Evolutionary conservation across 2,888 invertebrate genomes (phyloP).

Genomic region (Rhaphigaster nebulosa): DNA sequence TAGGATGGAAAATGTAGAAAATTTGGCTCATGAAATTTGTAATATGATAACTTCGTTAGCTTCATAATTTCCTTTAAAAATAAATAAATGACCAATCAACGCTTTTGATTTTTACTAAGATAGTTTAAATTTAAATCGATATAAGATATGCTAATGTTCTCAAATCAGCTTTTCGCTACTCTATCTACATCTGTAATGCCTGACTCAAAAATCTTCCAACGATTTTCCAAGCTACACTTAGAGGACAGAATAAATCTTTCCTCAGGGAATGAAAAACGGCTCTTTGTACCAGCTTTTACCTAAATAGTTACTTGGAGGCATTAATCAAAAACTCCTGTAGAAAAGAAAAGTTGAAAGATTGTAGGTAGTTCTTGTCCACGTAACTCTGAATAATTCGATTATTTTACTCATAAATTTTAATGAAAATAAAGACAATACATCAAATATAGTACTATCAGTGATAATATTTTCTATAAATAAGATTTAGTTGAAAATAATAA

Average conservation of each 20-base stretch:
- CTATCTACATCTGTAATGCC: not conserved
- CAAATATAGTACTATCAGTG: too few species aligned
- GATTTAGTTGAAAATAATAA: too few species aligned
- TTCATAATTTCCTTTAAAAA: too few species aligned
- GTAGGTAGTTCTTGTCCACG: not conserved
- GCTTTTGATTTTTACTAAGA: too few species aligned
- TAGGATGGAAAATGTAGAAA: not conserved
- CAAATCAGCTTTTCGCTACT: not conserved
- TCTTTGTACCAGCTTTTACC: not conserved
- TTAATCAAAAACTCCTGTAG: not conserved
- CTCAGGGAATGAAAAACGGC: not conserved
- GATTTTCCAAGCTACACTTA: not conserved
- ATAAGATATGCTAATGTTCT: not conserved
- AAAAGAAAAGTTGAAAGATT: not conserved
- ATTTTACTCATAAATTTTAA: not conserved
- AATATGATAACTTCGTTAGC: not conserved
- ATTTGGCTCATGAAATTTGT: not conserved
- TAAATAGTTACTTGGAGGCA: not conserved
- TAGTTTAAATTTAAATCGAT: not conserved
- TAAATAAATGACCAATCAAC: too few species aligned
- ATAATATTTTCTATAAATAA: too few species aligned
- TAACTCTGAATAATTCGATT: not conserved
- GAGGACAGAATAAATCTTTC: not conserved
- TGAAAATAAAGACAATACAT: not conserved
- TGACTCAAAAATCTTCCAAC: not conserved